These are phyloP conservation scores for Endomychus coccineus DNA, from an alignment of 2,888 invertebrate species.

Conservation along the genomic window DNA sequence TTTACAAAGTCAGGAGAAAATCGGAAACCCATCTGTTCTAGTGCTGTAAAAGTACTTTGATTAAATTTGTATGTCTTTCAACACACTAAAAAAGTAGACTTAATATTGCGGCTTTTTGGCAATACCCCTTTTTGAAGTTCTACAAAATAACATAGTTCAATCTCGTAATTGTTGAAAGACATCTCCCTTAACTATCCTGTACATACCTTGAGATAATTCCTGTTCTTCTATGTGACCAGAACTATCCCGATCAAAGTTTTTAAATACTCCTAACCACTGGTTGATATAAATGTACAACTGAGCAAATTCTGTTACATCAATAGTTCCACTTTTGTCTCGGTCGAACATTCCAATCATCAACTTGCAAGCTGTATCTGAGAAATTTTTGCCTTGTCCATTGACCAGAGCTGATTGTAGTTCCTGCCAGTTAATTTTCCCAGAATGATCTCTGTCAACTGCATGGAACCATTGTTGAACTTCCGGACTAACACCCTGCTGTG, in stretches of 20 bases:
- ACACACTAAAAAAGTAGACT: too few relatives aligned
- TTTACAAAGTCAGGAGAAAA: constrained; percentile 72
- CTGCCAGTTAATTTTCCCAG: constrained; percentile 68
- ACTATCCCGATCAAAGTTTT: constrained; percentile 76
- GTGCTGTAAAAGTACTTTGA: constrained; percentile 49
- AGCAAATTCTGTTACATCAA: constrained; percentile 77
- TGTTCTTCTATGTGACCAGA: constrained; percentile 77
- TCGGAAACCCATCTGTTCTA: constrained; percentile 82
- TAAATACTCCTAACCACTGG: constrained; percentile 80
- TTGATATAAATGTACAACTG: constrained; percentile 81
- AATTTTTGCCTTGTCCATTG: constrained; percentile 77
- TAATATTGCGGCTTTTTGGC: too few relatives aligned
- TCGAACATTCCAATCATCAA: constrained; percentile 92
- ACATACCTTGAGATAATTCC: constrained; percentile 66
- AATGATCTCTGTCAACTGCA: constrained; percentile 75
- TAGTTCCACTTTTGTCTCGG: constrained; percentile 73
- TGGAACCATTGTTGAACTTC: constrained; percentile 78
- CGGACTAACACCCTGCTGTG: constrained; percentile 49
- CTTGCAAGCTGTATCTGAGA: constrained; percentile 75
- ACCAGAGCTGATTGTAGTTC: constrained; percentile 76
- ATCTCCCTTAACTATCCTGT: too few relatives aligned
- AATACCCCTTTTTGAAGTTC: too few relatives aligned
- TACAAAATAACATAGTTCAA: not conserved
- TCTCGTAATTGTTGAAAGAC: too few relatives aligned
- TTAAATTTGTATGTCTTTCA: too few relatives aligned